Evolutionary conservation across 2,113 vertebrate genomes (phyloP), one percentile per base, ranked within the genome.

Genomic region (Nycticryphes semicollaris): DNA sequence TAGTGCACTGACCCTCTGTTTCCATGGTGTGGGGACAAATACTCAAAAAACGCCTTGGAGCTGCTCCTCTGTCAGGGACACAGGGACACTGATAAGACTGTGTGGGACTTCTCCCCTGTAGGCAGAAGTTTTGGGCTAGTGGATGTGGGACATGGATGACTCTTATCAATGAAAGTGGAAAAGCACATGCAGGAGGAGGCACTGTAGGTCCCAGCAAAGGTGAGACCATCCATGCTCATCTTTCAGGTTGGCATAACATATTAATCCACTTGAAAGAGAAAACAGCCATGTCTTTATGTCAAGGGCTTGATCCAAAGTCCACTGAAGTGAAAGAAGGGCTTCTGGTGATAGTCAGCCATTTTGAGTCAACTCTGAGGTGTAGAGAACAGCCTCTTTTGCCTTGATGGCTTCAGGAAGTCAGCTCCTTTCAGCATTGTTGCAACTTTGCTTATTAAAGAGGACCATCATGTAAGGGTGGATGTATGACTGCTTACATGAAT

Each of bases 21-120:
- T 48, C 53, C 31, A 15, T 30, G 30, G 1, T 19, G 35, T 80
- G 54, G n/a, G 30, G 31, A 59, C 8, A 50, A 72, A 79, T 18
- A 21, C 12, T 80, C 25, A 57, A 66, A n/a, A 80, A 47, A 21
- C 2, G 8, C 41, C n/a, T 47, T 1, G 0, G 53, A 68, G 63
- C 15, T 83, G 25, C 35, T 1, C 4, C n/a, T 64, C 28, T 54
- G 14, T 6, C 70, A 72, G 60, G 51, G n/a, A 13, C 28, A 28
- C 4, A 0, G 0, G 17, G 62, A 5, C 17, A 23, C 14, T 2
- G 0, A 10, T 18, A 47, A 56, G 56, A 17, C 24, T 6, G 57
- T 13, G 23, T 88, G 57, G 35, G 45, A 33, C 33, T 27, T 47
- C 14, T 79, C 21, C 35, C 14, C 2, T 10, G 8, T 4, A 21